Evolutionary conservation across 2,113 vertebrate species (phyloP).

Genomic region (Aphyosemion australe): DNA sequence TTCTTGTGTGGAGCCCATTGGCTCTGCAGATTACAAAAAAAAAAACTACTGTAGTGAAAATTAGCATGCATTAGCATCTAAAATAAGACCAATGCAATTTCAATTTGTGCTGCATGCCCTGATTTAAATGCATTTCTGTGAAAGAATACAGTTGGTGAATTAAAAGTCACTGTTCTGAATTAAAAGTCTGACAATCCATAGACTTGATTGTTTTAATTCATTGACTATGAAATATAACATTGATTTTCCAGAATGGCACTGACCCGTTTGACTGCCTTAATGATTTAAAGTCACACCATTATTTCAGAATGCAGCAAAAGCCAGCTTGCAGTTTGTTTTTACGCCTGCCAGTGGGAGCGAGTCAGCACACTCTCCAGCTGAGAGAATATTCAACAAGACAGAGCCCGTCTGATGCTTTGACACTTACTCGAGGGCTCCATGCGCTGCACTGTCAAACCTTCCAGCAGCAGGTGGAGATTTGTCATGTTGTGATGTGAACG

Average conservation of each 20-base stretch:
- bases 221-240: neutral
- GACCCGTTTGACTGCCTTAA: no score
- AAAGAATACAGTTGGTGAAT: neutral
- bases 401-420: constrained; percentile 18
- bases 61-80: no score
- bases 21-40: constrained; percentile 2
- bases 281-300: no score
- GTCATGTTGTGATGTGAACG: constrained; percentile 40
- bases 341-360: neutral
- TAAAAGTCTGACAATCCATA: no score
- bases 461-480: constrained; percentile 27
- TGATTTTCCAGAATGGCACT: no score
- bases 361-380: constrained; percentile 8
- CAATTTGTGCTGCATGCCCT: neutral
- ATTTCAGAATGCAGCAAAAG: neutral
- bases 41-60: constrained; percentile 15
- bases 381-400: constrained; percentile 35
- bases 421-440: constrained; percentile 22
- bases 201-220: no score
- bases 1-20: no score
- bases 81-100: constrained; percentile 33
- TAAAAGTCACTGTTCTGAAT: neutral
- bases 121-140: neutral
- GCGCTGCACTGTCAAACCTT: constrained; percentile 28
- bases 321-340: neutral